Percentiles rank a stretch among this genome's conserved stretches.
Evolutionary conservation across 1,140 invertebrate genomes (phyloP).

Genomic region (Oryctes rhinoceros): DNA sequence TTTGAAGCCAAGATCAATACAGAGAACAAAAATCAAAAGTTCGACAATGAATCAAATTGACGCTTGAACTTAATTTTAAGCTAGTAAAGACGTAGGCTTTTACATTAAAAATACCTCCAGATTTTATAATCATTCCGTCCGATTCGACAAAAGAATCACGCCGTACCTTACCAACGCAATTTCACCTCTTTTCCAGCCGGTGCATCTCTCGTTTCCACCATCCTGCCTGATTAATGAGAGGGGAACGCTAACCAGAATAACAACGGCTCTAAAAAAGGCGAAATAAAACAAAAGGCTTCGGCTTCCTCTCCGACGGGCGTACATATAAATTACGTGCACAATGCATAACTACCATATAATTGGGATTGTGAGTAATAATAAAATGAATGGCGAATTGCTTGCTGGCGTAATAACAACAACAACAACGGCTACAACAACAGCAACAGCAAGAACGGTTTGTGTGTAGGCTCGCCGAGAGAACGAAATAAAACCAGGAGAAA

Average conservation of each 20-base stretch:
- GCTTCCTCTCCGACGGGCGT: neutral
- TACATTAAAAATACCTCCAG: no score
- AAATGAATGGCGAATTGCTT: slow-evolving; percentile 1
- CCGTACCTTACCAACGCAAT: neutral
- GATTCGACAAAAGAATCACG: no score
- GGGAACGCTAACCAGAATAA: neutral
- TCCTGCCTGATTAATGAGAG: neutral
- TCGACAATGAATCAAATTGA: no score
- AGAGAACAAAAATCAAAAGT: no score
- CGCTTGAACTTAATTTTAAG: no score
- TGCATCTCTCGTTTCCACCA: neutral
- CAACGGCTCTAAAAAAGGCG: neutral
- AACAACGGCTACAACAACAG: no score
- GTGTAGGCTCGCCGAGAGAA: no score
- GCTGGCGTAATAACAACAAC: neutral
- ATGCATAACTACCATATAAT: slow-evolving; percentile 8
- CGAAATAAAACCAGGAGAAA: no score
- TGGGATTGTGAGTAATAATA: slow-evolving; percentile 19
- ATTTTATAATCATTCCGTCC: no score
- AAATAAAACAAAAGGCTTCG: neutral
- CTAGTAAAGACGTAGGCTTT: no score
- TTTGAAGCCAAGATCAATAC: no score
- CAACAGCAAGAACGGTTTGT: no score
- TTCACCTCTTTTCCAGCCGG: neutral
- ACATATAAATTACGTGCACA: slow-evolving; percentile 6